Evolutionary conservation across 2,797 vertebrate genomes (phyloP).

Genomic region (Leucoraja ocellata): DNA sequence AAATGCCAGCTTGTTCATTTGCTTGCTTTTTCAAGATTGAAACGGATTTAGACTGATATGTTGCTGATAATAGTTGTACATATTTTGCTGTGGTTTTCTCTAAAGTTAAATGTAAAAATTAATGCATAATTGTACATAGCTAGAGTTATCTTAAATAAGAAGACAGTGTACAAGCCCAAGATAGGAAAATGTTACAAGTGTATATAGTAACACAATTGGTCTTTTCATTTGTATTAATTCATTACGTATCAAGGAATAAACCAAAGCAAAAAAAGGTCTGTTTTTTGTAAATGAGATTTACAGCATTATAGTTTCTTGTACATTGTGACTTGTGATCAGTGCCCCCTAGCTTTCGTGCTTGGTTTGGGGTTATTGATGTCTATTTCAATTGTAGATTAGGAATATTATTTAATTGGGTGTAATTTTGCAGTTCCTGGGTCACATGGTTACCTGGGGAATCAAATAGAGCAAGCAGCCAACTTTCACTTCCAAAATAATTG

Average conservation of each 20-base stretch:
- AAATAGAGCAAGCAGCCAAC: neutral
- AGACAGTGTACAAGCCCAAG: neutral
- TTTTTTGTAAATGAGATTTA: neutral
- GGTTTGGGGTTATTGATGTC: neutral
- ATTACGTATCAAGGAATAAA: neutral
- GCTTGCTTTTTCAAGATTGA: slow-evolving; percentile 40
- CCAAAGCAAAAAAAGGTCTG: neutral
- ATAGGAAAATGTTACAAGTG: neutral
- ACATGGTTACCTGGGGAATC: neutral
- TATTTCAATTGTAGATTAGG: neutral
- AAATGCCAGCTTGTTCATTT: slow-evolving; percentile 43
- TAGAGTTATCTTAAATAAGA: neutral
- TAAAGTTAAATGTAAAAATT: neutral
- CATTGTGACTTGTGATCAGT: neutral
- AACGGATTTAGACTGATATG: slow-evolving; percentile 2
- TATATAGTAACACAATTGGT: neutral
- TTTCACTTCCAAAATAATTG: neutral
- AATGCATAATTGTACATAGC: neutral
- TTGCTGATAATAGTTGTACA: slow-evolving; percentile 23
- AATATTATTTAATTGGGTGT: neutral
- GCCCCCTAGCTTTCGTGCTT: neutral
- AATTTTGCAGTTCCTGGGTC: neutral
- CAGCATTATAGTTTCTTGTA: neutral
- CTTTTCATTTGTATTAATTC: neutral
- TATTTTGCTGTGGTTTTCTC: neutral